A percentile compares a stretch with the other conserved stretches of the same genome.
Conservation (phyloP, 2,113 vertebrate genomes). For the Microcebus ravelobensis region DNA sequence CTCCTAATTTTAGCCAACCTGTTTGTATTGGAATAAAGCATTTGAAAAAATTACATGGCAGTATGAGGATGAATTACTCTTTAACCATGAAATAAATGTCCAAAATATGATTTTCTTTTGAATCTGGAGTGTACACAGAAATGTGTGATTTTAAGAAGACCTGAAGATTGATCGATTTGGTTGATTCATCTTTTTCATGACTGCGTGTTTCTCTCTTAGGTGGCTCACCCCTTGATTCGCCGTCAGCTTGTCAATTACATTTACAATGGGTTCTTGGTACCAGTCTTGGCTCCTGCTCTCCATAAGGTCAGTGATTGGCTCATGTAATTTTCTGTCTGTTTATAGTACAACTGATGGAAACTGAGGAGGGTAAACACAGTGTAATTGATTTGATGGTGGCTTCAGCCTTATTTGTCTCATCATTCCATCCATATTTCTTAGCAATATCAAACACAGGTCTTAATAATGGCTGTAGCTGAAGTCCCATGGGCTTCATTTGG, state of each 20-base stretch:
- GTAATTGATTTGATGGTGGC: background rate
- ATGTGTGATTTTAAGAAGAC: background rate
- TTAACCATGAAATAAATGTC: background rate
- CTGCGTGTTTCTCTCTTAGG: constrained; percentile 82
- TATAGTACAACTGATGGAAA: background rate
- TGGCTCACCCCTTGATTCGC: constrained; percentile 94
- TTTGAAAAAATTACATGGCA: background rate
- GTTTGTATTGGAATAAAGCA: background rate
- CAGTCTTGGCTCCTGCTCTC: constrained; percentile 96
- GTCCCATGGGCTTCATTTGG: background rate
- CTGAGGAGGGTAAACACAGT: background rate
- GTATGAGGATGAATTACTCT: background rate
- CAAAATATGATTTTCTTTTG: constrained; percentile 33
- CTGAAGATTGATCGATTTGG: background rate
- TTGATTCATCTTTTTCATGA: background rate
- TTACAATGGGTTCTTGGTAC: constrained; percentile 97
- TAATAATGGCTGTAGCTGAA: background rate
- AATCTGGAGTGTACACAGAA: background rate
- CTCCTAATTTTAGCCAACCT: background rate
- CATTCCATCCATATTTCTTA: background rate
- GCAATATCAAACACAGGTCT: background rate
- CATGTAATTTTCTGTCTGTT: background rate
- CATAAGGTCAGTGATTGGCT: constrained; percentile 91
- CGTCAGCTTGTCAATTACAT: constrained; percentile 96
- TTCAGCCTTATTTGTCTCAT: background rate